A percentile compares a stretch with the other conserved stretches of the same genome.
Conservation (phyloP, 1,140 invertebrate genomes). For the Lepidurus packardi region DNA sequence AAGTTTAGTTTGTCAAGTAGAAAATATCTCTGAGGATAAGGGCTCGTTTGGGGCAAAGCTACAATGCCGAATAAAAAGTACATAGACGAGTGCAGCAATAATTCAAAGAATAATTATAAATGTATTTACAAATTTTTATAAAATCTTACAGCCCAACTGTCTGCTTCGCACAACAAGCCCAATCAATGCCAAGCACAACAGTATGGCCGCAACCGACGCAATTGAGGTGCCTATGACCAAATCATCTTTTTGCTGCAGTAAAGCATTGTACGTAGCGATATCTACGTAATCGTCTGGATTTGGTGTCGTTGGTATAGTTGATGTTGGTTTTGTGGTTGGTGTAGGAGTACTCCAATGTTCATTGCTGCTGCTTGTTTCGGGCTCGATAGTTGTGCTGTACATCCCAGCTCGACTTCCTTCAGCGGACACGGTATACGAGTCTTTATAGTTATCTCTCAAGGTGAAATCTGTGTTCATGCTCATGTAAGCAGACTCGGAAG, state of each 20-base stretch:
- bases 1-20: not conserved
- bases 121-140: not conserved
- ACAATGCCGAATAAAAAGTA: not conserved
- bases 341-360: conserved; percentile 36
- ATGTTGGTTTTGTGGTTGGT: conserved; percentile 44
- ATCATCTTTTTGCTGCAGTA: not conserved
- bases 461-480: conserved; percentile 29
- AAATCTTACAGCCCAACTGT: not conserved
- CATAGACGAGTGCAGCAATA: not conserved
- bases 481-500: conserved; percentile 14
- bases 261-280: not conserved
- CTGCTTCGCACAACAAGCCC: not conserved
- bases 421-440: not conserved
- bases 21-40: not conserved
- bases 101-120: not conserved
- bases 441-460: not conserved
- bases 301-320: conserved; percentile 50
- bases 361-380: not conserved
- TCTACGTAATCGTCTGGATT: conserved; percentile 46
- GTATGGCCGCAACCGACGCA: not conserved
- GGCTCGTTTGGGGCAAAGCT: not conserved
- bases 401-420: conserved; percentile 5
- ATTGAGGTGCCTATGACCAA: not conserved
- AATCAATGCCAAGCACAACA: not conserved
- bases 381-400: not conserved